These are phyloP conservation scores for Sinopyrophorus schimmeli DNA, from an alignment of 2,888 invertebrate species.

Conservation along the genomic window DNA sequence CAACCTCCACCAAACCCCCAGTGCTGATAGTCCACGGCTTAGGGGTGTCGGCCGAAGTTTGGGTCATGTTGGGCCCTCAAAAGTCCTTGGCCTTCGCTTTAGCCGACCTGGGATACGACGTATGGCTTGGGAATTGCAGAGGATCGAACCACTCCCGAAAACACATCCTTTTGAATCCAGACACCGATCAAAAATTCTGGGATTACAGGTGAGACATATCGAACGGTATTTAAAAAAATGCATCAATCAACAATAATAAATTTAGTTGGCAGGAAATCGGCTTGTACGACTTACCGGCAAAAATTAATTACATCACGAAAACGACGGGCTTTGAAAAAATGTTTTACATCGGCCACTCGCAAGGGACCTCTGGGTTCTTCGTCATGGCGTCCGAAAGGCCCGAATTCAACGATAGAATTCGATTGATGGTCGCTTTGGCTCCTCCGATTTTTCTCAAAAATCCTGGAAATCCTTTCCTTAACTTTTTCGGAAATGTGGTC, in stretches of 20 bases:
- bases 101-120: conserved; percentile 72
- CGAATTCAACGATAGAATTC: conserved; percentile 63
- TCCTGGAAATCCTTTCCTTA: conserved; percentile 57
- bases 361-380: conserved; percentile 65
- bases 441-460: conserved; percentile 63
- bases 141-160: conserved; percentile 69
- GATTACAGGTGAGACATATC: conserved; percentile 55
- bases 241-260: too few species aligned
- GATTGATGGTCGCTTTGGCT: conserved; percentile 63
- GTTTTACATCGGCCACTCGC: conserved; percentile 73
- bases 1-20: conserved; percentile 56
- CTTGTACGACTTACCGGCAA: conserved; percentile 72
- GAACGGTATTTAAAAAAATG: too few species aligned
- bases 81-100: conserved; percentile 62
- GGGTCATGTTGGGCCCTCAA: conserved; percentile 72
- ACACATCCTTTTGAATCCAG: conserved; percentile 58
- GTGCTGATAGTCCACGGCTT: conserved; percentile 74
- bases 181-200: conserved; percentile 61
- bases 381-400: conserved; percentile 62
- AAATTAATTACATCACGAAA: conserved; percentile 67
- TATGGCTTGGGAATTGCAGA: conserved; percentile 82
- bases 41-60: conserved; percentile 72
- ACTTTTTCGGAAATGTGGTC: conserved; percentile 21
- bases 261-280: conserved; percentile 85
- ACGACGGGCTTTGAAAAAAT: conserved; percentile 61